Conservation (phyloP, 2,888 invertebrate species). For the Brachyptera risi region DNA sequence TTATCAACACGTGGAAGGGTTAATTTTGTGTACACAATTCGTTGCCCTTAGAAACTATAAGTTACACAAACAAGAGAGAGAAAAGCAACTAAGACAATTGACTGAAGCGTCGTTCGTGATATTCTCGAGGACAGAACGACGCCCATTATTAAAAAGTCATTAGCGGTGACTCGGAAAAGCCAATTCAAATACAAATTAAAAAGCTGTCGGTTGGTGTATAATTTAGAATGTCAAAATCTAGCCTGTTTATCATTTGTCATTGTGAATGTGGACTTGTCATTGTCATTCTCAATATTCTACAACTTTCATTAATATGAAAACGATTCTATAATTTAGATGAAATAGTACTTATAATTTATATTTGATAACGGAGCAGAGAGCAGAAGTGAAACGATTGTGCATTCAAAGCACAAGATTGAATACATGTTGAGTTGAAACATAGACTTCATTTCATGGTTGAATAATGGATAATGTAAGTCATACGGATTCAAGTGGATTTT, state of each 20-base stretch:
- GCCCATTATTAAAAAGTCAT: conserved; percentile 17
- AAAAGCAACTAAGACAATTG: too few species aligned
- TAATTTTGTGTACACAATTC: too few species aligned
- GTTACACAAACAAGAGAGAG: too few species aligned
- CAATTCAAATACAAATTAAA: neutral
- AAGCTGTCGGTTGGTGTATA: neutral
- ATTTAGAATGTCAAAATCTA: conserved; percentile 4
- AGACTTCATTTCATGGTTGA: too few species aligned
- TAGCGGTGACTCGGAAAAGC: neutral
- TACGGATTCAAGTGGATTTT: too few species aligned
- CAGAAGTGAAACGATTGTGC: neutral
- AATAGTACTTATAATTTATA: neutral
- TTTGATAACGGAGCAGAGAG: neutral
- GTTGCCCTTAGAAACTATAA: too few species aligned
- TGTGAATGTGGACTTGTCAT: neutral
- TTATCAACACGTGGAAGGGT: too few species aligned
- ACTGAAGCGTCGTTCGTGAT: too few species aligned
- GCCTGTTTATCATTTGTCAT: conserved; percentile 5
- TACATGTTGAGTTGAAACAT: too few species aligned
- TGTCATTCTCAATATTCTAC: neutral
- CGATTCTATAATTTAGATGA: neutral
- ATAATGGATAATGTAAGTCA: too few species aligned
- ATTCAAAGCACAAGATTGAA: too few species aligned
- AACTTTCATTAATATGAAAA: neutral
- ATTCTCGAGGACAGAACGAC: too few species aligned